These are phyloP conservation scores for Choristoneura fumiferana DNA, from an alignment of 1,140 invertebrate genomes.

Conservation along the genomic window DNA sequence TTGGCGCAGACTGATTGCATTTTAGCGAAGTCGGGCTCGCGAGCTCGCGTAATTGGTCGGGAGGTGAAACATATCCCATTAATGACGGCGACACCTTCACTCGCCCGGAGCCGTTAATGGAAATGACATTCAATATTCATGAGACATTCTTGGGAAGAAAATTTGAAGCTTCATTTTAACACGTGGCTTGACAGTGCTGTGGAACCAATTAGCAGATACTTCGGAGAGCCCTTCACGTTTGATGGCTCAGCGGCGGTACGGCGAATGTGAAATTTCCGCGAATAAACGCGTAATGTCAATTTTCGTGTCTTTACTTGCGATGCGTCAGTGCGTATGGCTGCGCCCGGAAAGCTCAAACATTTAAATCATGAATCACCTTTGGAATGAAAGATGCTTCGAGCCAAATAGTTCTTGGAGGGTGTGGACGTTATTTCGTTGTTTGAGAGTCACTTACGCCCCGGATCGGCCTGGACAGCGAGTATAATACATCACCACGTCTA, in stretches of 20 bases:
- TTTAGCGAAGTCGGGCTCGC: not conserved
- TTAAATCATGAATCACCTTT: no score
- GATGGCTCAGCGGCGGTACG: no score
- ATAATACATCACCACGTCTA: constrained; percentile 9
- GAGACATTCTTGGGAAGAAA: constrained; percentile 11
- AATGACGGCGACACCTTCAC: constrained; percentile 9
- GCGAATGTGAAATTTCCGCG: no score
- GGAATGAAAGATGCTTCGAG: no score
- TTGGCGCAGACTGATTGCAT: constrained; percentile 4
- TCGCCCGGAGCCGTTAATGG: constrained; percentile 1
- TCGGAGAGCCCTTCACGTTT: no score
- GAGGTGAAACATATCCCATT: constrained; percentile 15
- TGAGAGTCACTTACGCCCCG: not conserved
- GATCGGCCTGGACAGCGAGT: not conserved
- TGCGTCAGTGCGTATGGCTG: no score
- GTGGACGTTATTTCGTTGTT: no score
- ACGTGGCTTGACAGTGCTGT: not conserved
- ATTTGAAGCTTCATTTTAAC: constrained; percentile 2
- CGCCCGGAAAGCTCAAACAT: no score
- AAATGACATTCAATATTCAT: constrained; percentile 15
- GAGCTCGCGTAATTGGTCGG: constrained; percentile 6
- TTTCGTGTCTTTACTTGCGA: no score
- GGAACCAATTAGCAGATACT: not conserved
- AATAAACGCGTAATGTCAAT: no score
- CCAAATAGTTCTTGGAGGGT: no score